These are phyloP conservation scores for Planiliza haematocheilus DNA, from an alignment of 2,113 vertebrate genomes.

Conservation along the genomic window DNA sequence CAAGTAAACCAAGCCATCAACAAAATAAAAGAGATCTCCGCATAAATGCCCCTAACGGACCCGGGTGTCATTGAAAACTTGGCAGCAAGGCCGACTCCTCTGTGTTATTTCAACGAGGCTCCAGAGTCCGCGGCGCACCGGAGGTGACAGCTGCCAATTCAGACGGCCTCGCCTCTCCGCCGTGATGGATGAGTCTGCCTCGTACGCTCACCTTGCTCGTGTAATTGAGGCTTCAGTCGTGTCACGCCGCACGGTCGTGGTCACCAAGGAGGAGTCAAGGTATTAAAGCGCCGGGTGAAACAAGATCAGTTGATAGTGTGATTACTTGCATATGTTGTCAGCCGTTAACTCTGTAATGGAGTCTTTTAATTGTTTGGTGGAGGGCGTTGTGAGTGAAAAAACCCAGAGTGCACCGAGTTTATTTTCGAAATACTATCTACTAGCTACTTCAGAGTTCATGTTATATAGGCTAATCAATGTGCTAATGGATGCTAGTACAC, in stretches of 20 bases:
- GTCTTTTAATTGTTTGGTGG: background rate
- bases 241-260: conserved; percentile 1
- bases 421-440: no score
- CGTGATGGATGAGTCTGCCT: conserved; percentile 71
- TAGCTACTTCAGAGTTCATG: no score
- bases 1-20: background rate
- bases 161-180: conserved; percentile 16
- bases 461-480: no score
- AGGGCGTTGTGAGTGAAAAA: background rate
- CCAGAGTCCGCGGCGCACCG: conserved; percentile 24
- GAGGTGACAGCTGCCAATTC: conserved; percentile 68
- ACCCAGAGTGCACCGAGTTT: no score
- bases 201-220: conserved; percentile 52
- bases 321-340: background rate
- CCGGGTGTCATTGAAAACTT: conserved; percentile 51
- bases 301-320: background rate
- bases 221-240: conserved; percentile 60
- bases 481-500: no score
- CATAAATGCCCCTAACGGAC: background rate
- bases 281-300: background rate
- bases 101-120: conserved; percentile 50
- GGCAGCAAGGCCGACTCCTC: conserved; percentile 37
- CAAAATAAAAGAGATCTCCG: conserved; percentile 1
- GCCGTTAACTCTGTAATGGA: background rate
- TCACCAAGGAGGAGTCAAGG: background rate